Percentiles rank a stretch among this genome's conserved stretches.
These are phyloP conservation scores for Indicator maculatus DNA, from an alignment of 2,113 vertebrate species.

Conservation along the genomic window DNA sequence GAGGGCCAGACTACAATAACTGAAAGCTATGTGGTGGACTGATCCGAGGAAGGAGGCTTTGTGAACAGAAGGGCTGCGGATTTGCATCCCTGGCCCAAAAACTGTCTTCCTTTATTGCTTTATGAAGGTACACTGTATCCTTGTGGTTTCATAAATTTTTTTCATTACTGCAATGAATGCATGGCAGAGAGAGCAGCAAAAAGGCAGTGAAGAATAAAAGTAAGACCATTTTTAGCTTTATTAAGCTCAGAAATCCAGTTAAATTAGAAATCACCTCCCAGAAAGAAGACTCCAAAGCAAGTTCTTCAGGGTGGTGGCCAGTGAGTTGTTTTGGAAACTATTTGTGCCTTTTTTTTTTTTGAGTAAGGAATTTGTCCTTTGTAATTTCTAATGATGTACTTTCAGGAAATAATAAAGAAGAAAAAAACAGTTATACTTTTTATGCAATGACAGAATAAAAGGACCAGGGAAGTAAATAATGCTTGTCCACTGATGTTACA, in stretches of 20 bases:
- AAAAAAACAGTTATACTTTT: background rate
- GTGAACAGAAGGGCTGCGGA: background rate
- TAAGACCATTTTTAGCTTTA: background rate
- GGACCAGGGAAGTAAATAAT: background rate
- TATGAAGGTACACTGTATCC: background rate
- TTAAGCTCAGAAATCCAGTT: background rate
- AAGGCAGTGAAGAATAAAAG: background rate
- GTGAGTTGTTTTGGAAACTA: background rate
- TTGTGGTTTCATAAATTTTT: background rate
- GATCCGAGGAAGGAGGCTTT: background rate
- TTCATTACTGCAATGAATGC: background rate
- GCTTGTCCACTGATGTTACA: background rate
- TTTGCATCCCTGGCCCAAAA: background rate
- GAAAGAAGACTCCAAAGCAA: background rate
- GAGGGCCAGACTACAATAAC: background rate
- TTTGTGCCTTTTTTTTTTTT: background rate
- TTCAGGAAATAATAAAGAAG: background rate
- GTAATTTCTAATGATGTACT: background rate
- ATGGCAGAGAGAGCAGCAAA: background rate
- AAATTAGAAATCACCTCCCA: background rate
- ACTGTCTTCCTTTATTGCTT: background rate
- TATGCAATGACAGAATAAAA: background rate
- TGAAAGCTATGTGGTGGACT: background rate
- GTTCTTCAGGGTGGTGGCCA: background rate
- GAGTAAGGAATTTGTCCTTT: background rate